Evolutionary conservation across 2,113 vertebrate species (phyloP).

Genomic region (Saccopteryx bilineata): DNA sequence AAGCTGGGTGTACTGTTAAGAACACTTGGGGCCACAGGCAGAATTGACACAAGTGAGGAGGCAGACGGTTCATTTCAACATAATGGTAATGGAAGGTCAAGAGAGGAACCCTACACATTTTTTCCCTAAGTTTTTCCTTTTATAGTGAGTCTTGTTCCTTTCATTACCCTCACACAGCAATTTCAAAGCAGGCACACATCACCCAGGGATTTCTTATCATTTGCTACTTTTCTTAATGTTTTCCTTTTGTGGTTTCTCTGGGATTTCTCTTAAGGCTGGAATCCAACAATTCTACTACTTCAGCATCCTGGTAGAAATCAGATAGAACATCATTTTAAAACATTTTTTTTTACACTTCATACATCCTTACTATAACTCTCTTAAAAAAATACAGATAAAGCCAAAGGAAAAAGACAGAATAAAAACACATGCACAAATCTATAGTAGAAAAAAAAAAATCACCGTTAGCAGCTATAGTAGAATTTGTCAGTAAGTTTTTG

Average conservation of each 20-base stretch:
- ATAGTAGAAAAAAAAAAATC: neutral
- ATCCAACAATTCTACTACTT: neutral
- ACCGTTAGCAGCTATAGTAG: neutral
- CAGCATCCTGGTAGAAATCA: neutral
- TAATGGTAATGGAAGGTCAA: neutral
- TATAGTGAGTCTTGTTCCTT: neutral
- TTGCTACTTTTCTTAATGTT: neutral
- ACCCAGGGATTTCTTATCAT: neutral
- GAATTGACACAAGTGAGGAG: neutral
- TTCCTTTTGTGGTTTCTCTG: neutral
- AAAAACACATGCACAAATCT: neutral
- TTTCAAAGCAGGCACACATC: neutral
- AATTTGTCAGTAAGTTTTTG: neutral
- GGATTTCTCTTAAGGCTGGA: neutral
- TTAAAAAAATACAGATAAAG: neutral
- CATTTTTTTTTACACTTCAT: neutral
- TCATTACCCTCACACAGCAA: neutral
- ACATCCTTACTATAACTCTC: neutral
- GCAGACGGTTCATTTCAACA: neutral
- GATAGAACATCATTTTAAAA: neutral
- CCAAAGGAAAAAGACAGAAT: neutral
- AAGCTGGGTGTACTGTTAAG: neutral
- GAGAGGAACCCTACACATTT: accelerated
- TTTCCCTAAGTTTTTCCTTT: neutral
- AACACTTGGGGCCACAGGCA: neutral